Percentiles rank a stretch among this genome's conserved stretches.
These are phyloP conservation scores for Lycodopsis pacificus DNA, from an alignment of 2,797 vertebrate species.

Conservation along the genomic window DNA sequence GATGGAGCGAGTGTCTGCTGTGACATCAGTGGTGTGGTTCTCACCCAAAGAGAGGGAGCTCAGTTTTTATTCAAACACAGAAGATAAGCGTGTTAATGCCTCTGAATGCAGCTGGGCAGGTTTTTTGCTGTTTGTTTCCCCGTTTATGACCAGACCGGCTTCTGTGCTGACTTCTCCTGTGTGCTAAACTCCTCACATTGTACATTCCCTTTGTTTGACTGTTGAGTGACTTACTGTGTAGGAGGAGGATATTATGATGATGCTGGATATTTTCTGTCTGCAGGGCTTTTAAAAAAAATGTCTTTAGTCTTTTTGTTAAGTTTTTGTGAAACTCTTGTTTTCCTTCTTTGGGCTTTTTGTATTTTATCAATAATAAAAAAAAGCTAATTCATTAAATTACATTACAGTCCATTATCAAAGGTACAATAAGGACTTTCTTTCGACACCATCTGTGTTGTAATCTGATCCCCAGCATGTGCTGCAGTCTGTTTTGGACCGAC, in stretches of 20 bases:
- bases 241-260: constrained; percentile 34
- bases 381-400: not conserved
- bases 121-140: constrained; percentile 70
- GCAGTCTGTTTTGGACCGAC: constrained; percentile 46
- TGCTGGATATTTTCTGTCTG: constrained; percentile 13
- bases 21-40: constrained; percentile 24
- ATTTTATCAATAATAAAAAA: not conserved
- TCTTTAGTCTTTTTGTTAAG: not conserved
- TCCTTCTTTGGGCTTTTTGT: not conserved
- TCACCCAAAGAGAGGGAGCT: constrained; percentile 38
- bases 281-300: not conserved
- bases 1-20: constrained; percentile 4
- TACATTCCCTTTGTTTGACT: constrained; percentile 30
- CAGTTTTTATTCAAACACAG: constrained; percentile 55
- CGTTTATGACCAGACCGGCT: constrained; percentile 31
- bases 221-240: constrained; percentile 29
- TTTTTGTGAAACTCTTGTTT: not conserved
- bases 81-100: constrained; percentile 60
- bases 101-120: constrained; percentile 82
- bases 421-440: not conserved
- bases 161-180: constrained; percentile 16
- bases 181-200: constrained; percentile 11
- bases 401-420: constrained; percentile 5
- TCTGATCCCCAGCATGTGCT: constrained; percentile 27
- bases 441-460: constrained; percentile 23